Base-by-base conservation (phyloP, 2,113 vertebrate species). In the Centropristis striata region DNA sequence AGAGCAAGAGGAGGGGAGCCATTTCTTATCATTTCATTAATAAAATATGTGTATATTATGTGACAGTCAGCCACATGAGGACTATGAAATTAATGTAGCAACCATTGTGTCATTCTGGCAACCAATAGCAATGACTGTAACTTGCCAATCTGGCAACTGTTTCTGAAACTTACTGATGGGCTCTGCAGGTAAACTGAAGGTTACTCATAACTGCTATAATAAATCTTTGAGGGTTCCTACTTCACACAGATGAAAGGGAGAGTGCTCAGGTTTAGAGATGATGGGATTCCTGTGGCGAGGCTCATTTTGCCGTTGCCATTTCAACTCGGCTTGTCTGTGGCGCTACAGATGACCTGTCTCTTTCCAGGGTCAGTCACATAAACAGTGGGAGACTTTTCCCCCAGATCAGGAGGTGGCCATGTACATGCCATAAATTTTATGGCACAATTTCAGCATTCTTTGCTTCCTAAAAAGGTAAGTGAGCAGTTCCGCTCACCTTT, bases 351-450 rank as follows among this genome's bases (percentile, higher is more conserved):
- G 86, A 90, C 87, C 86, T 67, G 32, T 84, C 64, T 78, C 78
- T 66, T 84, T 73, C 59, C 84, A 84, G 84, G 87, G 86, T 88
- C 86, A 76, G 2, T 50, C 58, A 71, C 81, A 75, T 86, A 83
- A 87, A 88, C 58, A 86, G 67, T 66, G 21, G 41, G 54, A 71
- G 75, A 54, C 75, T 42, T 77, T 71, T 32, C 39, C 71, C 70
- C 60, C 14, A 5, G 44, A 55, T 82, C 61, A 20, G 41, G 47
- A 28, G 71, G 51, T 61, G 60, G 78, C 64, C 28, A 13, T 41
- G 70, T 57, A 42, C 65, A 81, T 55, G 66, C 71, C 73, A 69
- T 75, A 42, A 78, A 81, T 84, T 72, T 84, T 25, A 69, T 51
- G 46, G 72, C 32, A 42, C 32, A 32, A 23, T 39, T 69, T 58